Percentiles rank a stretch among this genome's conserved stretches.
phyloP scores from a whole-genome alignment of 1,140 invertebrate species.

The Lordiphosa mommai region DNA sequence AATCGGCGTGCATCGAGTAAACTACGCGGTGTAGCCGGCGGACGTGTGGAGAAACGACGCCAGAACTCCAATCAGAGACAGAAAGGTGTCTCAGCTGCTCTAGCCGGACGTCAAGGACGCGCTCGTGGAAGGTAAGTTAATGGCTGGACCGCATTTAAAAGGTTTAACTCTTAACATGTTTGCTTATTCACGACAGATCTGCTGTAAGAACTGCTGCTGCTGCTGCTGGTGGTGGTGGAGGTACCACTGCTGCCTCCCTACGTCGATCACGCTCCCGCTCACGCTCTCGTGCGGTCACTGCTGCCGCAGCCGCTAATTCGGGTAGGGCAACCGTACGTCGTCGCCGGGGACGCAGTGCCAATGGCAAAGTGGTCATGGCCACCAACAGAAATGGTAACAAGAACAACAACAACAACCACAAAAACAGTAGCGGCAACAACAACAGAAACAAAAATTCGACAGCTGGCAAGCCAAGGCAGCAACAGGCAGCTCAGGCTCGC shows the following conservation, averaged over 20 bases:
- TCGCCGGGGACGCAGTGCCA: constrained; percentile 56
- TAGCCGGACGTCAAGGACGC: constrained; percentile 42
- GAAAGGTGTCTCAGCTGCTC: constrained; percentile 28
- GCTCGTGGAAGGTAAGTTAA: constrained; percentile 55
- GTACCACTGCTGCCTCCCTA: constrained; percentile 16
- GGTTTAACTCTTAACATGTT: neutral
- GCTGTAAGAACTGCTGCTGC: constrained; percentile 41
- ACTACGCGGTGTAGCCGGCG: constrained; percentile 55
- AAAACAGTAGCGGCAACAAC: constrained; percentile 9
- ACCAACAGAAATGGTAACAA: constrained; percentile 53
- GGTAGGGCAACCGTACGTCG: constrained; percentile 33
- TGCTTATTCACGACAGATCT: constrained; percentile 19
- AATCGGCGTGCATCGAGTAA: constrained; percentile 40
- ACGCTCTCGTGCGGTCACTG: constrained; percentile 38
- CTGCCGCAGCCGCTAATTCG: constrained; percentile 26
- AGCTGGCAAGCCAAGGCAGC: constrained; percentile 10
- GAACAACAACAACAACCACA: constrained; percentile 33
- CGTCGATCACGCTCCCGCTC: constrained; percentile 51
- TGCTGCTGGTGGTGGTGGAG: constrained; percentile 16
- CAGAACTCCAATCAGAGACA: constrained; percentile 29
- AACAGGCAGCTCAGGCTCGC: constrained; percentile 40
- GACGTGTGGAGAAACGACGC: constrained; percentile 65
- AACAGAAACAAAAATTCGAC: constrained; percentile 6
- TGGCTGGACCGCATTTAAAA: neutral
- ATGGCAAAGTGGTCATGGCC: constrained; percentile 37